Conservation (phyloP, 2,113 vertebrate species). For the Empidonax alnorum region DNA sequence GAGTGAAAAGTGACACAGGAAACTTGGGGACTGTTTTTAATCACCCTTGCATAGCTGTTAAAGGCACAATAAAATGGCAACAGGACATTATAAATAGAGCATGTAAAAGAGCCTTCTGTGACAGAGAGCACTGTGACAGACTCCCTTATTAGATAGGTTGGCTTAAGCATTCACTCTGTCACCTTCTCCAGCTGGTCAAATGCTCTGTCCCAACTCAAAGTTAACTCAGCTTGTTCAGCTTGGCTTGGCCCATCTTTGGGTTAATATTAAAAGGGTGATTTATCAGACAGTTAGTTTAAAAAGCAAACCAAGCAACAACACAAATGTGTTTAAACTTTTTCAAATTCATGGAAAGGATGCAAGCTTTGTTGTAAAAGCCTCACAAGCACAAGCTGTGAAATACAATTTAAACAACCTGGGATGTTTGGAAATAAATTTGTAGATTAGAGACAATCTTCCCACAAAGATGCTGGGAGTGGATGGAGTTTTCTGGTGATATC, state of each 20-base stretch:
- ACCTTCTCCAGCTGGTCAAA: neutral
- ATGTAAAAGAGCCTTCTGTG: constrained; percentile 48
- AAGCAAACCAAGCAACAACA: neutral
- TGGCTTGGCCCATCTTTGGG: neutral
- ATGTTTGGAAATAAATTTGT: neutral
- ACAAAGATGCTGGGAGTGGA: neutral
- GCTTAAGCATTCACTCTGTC: constrained; percentile 6
- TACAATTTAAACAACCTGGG: neutral
- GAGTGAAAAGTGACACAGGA: constrained; percentile 67
- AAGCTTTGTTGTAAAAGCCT: neutral
- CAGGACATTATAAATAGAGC: constrained; percentile 56
- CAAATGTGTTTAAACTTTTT: neutral
- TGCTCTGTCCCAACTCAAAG: neutral
- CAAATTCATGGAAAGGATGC: neutral
- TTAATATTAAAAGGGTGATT: neutral
- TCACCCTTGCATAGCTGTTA: constrained; percentile 49
- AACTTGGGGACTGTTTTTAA: constrained; percentile 56
- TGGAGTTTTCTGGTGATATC: neutral
- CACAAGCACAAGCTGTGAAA: neutral
- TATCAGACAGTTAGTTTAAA: neutral
- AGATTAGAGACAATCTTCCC: neutral
- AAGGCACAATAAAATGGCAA: constrained; percentile 62
- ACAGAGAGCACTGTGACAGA: constrained; percentile 29
- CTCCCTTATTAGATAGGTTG: constrained; percentile 13
- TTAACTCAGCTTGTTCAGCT: neutral